Base-by-base conservation (phyloP, 2,888 invertebrate species). In the Scelioninae gen. 1 region DNA sequence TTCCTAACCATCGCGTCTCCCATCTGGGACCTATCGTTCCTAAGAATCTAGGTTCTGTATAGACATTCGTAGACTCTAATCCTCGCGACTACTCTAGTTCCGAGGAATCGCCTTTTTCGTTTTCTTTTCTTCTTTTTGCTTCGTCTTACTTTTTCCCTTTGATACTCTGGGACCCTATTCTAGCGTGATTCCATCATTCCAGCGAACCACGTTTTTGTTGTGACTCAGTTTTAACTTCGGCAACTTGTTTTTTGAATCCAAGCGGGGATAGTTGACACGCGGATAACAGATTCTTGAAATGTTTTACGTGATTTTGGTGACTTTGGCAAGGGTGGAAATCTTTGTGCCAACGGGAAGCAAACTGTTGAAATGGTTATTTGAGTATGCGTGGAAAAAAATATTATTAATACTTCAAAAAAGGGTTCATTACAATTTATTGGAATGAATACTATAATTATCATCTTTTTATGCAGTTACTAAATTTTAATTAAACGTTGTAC, bases 151-250 rank as follows among this genome's bases (percentile, higher is more conserved):
- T 51, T 11, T 15, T 40, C 55, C 34, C 29, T 69, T 74, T 76
- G 32, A 60, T 71, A 43, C 75, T 15, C n/a, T 13, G 6, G 34
- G 29, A 55, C 71, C 49, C 45, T 74, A 68, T 72, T 62, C 68
- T 77, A 65, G 49, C 81, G 58, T 58, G 56, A 65, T 76, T 81
- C 38, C 71, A 56, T 62, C 72, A 53, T 60, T 79, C 69, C 65
- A 9, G 32, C n/a, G 31, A 10, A 63, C 49, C 6, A 7, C 9
- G 51, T 58, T 62, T 66, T 0, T 49, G 9, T 40, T 58, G 84
- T 84, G 85, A 84, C 84, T 86, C 79, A 87, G 85, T 87, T 85
- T 86, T 87, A 88, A 88, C 86, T 85, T 85, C 84, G 82, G 47
- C 77, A 69, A 82, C 34, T 32, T 40, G 47, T 58, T 56, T 63